Evolutionary conservation across 1,140 invertebrate genomes (phyloP), one percentile per base, ranked within the genome.

Genomic region (Aleiodes sp.): DNA sequence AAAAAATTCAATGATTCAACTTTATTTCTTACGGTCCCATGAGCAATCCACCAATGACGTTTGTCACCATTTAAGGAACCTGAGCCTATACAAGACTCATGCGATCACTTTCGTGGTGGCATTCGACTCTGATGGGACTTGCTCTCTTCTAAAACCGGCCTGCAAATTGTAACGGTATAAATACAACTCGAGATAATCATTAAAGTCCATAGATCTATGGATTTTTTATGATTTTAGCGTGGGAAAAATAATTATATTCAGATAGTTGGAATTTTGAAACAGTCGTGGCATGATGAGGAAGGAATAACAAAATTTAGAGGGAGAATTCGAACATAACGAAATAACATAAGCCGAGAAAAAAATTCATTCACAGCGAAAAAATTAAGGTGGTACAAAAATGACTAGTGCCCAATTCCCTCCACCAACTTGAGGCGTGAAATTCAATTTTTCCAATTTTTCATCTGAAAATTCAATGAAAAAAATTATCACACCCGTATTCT

Each of bases 1-100:
- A 9, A 12, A 62, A 62, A 7, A 62, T 10, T 24, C 41, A 0
- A 7, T 62, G 4, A 33, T 29, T 19, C 21, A 29, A 12, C 7
- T 9, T 4, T 28, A 24, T 60, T 39, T 60, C 8, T 39, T 41
- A 60, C 16, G 24, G 10, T 59, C 41, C 16, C 31, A 68, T 59
- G 46, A 26, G 65, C 56, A 68, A 70, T 63, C n/a, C 16, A 12
- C 41, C 60, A 35, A 43, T 64, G 65, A 39, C 31, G 65, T 63
- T 71, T 52, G 39, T 71, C 43, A 59, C 70, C 70, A 68, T 71
- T 67, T 71, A 71, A 68, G 70, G 70, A 43, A 64, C n/a, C 56
- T 26, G 21, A 24, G 16, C 41, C 56, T 8, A 31, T 28, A n/a
- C n/a, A 68, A 10, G 31, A 14, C n/a, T 39, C 4, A 57, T 19